Conservation (phyloP, 2,797 vertebrate species). For the Tragopan temminckii region DNA sequence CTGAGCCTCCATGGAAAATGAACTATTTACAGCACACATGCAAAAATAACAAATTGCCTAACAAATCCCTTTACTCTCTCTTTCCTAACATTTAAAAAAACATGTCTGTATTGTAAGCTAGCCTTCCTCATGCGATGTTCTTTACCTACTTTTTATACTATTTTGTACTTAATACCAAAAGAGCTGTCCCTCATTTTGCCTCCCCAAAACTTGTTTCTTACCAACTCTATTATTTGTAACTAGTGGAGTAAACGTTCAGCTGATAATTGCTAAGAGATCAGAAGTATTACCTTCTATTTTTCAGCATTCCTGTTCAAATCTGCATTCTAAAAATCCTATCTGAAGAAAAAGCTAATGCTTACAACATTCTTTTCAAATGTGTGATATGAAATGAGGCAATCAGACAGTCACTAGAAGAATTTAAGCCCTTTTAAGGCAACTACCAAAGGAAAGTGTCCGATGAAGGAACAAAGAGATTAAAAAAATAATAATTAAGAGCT, state of each 20-base stretch:
- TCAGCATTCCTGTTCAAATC: not conserved
- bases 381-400: conserved; percentile 38
- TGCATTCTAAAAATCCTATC: not conserved
- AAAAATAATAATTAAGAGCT: not conserved
- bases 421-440: conserved; percentile 55
- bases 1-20: accelerated
- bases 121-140: not conserved
- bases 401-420: conserved; percentile 22
- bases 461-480: not conserved
- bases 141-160: not conserved
- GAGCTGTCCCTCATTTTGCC: not conserved
- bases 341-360: not conserved
- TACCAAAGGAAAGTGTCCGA: not conserved
- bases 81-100: not conserved
- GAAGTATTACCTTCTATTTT: not conserved
- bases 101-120: not conserved
- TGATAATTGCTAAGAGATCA: not conserved
- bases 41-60: not conserved
- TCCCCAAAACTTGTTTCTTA: not conserved
- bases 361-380: not conserved
- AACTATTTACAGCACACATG: not conserved
- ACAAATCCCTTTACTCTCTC: not conserved
- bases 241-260: not conserved
- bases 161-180: not conserved
- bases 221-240: not conserved